phyloP scores from a whole-genome alignment of 2,797 vertebrate genomes.

The Falco rusticolus region DNA sequence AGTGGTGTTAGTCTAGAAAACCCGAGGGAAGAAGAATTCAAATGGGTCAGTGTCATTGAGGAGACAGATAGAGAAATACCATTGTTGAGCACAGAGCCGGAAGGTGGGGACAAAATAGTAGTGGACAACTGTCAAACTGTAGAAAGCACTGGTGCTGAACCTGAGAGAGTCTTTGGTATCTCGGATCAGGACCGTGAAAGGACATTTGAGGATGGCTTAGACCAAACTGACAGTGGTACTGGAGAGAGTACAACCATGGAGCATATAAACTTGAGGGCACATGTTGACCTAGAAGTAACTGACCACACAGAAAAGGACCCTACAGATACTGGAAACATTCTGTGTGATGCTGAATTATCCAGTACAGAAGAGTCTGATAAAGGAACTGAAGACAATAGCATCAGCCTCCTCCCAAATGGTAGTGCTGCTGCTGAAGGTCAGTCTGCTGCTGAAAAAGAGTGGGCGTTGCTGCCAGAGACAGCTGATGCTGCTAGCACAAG shows the following conservation, averaged over 20 bases:
- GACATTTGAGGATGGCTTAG: not conserved
- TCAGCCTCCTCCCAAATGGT: conserved; percentile 5
- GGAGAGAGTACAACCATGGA: not conserved
- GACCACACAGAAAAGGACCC: conserved; percentile 8
- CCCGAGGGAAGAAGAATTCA: conserved; percentile 4
- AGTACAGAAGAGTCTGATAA: conserved; percentile 55
- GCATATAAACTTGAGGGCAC: not conserved
- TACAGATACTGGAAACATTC: conserved; percentile 13
- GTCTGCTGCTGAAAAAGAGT: conserved; percentile 21
- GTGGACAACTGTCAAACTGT: not conserved
- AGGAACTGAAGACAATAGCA: conserved; percentile 69
- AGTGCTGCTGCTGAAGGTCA: conserved; percentile 6
- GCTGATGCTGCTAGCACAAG: conserved; percentile 5
- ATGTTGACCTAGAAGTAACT: not conserved
- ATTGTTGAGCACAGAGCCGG: not conserved
- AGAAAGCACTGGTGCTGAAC: conserved; percentile 36
- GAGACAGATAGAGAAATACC: not conserved
- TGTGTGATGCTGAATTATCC: conserved; percentile 16
- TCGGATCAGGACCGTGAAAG: not conserved
- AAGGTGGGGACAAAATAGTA: conserved; percentile 3
- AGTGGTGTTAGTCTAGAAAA: not conserved
- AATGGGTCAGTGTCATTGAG: not conserved
- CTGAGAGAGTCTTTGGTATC: not conserved
- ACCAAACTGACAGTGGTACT: not conserved
- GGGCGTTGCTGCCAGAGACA: not conserved